Evolutionary conservation across 2,888 invertebrate genomes (phyloP).

Genomic region (Sthenelais limicola): DNA sequence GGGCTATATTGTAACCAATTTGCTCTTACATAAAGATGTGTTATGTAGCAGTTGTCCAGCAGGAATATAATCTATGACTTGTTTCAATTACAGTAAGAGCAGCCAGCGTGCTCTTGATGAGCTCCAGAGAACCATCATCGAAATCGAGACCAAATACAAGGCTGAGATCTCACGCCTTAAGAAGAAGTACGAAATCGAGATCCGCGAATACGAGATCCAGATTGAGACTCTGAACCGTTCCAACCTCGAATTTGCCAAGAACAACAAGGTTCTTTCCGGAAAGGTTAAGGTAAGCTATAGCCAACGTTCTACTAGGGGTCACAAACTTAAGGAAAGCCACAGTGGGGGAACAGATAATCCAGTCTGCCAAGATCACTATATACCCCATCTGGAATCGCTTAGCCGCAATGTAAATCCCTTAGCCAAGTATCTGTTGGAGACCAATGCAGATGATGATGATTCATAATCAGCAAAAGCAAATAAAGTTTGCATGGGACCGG

Average conservation of each 20-base stretch:
- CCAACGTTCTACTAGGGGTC: not conserved
- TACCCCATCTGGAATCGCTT: not conserved
- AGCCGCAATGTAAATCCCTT: not conserved
- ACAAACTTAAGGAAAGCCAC: not conserved
- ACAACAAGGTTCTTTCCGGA: slow-evolving; percentile 97
- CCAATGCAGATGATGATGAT: no score
- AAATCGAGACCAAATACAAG: slow-evolving; percentile 72
- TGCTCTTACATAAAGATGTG: not conserved
- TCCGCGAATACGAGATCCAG: slow-evolving; percentile 68
- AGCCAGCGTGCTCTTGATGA: slow-evolving; percentile 72
- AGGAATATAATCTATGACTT: no score
- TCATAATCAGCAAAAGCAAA: no score
- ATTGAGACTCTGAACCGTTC: slow-evolving; percentile 53
- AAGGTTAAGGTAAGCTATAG: slow-evolving; percentile 80
- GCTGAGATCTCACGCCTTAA: slow-evolving; percentile 70
- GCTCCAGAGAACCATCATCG: slow-evolving; percentile 70
- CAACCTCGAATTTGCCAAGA: slow-evolving; percentile 83
- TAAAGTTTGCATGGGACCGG: no score
- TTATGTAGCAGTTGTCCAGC: not conserved
- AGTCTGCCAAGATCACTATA: not conserved
- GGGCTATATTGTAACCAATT: no score
- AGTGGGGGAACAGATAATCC: not conserved
- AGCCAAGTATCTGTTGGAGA: no score
- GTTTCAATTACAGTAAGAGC: slow-evolving; percentile 64
- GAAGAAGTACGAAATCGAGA: slow-evolving; percentile 72